phyloP scores from a whole-genome alignment of 2,797 vertebrate genomes.

The Spheniscus humboldti region DNA sequence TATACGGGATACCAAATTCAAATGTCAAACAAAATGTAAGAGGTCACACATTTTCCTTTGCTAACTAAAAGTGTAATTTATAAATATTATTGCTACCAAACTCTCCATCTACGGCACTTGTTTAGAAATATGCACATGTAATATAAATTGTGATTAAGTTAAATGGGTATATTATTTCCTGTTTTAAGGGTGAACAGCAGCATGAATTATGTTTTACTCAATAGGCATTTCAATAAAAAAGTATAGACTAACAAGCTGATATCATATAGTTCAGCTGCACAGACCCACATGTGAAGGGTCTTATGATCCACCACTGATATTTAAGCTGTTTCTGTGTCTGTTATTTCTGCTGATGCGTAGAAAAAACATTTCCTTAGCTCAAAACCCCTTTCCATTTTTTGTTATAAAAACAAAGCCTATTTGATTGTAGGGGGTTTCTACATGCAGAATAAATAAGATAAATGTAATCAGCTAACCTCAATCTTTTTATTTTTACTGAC shows the following conservation, averaged over 20 bases:
- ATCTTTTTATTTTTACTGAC: not conserved
- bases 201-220: constrained; percentile 80
- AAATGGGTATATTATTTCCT: constrained; percentile 86
- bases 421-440: not conserved
- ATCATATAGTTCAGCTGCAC: constrained; percentile 18
- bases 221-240: constrained; percentile 70
- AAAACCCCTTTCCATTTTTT: not conserved
- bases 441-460: not conserved
- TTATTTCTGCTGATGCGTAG: not conserved
- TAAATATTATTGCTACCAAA: constrained; percentile 87
- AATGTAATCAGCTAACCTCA: not conserved
- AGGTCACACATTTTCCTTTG: constrained; percentile 85
- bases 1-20: constrained; percentile 78
- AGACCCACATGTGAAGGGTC: constrained; percentile 22
- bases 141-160: constrained; percentile 84
- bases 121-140: constrained; percentile 85
- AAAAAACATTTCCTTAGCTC: not conserved
- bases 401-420: not conserved
- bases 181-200: constrained; percentile 81
- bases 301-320: not conserved
- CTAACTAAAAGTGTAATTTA: constrained; percentile 86
- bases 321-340: constrained; percentile 14
- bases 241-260: constrained; percentile 37
- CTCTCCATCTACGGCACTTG: constrained; percentile 82
- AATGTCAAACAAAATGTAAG: constrained; percentile 85